Conservation (phyloP, 1,140 invertebrate genomes). For the Latrodectus geometricus region DNA sequence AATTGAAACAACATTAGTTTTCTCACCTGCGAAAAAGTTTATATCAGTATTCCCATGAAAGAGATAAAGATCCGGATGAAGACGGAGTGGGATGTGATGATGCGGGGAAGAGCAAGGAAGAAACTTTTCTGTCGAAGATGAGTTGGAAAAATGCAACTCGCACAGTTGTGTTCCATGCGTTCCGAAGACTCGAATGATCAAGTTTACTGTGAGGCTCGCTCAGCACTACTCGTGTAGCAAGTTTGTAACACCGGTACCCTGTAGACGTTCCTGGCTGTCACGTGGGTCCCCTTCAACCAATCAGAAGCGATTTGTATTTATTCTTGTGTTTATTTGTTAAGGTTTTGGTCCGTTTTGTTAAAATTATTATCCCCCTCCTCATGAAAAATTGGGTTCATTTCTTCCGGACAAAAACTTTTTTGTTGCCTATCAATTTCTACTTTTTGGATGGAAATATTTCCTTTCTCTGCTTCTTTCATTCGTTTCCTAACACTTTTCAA, state of each 20-base stretch:
- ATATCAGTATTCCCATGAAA: constrained; percentile 29
- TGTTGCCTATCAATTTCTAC: background rate
- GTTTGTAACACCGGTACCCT: constrained; percentile 58
- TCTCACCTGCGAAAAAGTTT: constrained; percentile 28
- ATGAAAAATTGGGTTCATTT: constrained; percentile 20
- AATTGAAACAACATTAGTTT: background rate
- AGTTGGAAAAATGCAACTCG: constrained; percentile 17
- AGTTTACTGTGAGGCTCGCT: constrained; percentile 32
- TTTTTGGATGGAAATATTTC: too few species aligned
- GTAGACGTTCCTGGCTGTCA: constrained; percentile 51
- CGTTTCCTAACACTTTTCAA: too few species aligned
- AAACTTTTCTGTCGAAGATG: constrained; percentile 20
- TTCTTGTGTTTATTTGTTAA: constrained; percentile 35
- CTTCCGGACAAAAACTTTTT: background rate
- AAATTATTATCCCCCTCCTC: constrained; percentile 26
- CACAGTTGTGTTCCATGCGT: constrained; percentile 16
- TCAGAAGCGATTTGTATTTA: constrained; percentile 39
- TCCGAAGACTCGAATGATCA: background rate
- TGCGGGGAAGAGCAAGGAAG: constrained; percentile 4
- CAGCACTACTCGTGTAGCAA: constrained; percentile 38
- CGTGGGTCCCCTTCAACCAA: constrained; percentile 41
- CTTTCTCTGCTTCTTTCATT: too few species aligned
- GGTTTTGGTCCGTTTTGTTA: constrained; percentile 40
- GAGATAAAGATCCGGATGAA: constrained; percentile 23
- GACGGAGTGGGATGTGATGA: constrained; percentile 11